Conservation (phyloP, 2,113 vertebrate genomes). For the Hemibagrus wyckioides region DNA sequence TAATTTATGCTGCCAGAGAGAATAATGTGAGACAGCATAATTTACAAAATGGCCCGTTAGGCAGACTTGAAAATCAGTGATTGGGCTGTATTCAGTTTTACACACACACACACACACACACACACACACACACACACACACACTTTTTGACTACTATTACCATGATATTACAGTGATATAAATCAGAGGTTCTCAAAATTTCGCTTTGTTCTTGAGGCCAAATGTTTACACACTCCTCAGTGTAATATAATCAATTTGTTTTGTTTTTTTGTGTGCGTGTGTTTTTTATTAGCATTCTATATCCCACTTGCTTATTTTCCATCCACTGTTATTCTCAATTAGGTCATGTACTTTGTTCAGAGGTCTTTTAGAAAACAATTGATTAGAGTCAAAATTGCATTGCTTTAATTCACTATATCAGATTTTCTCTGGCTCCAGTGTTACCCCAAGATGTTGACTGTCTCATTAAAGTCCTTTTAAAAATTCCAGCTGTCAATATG, state of each 20-base stretch:
- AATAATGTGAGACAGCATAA: neutral
- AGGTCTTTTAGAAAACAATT: neutral
- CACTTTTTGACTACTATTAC: neutral
- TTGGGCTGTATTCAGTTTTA: neutral
- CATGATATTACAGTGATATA: neutral
- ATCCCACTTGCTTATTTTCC: neutral
- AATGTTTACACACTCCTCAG: neutral
- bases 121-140: neutral
- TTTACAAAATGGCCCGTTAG: neutral
- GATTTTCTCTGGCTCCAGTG: neutral
- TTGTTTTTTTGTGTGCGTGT: neutral
- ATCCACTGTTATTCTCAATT: neutral
- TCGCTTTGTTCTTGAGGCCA: neutral
- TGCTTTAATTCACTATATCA: neutral
- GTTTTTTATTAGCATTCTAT: neutral
- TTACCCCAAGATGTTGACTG: neutral
- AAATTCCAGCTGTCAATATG: neutral
- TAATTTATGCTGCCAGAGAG: slow-evolving; percentile 23
- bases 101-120: neutral
- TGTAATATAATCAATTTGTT: neutral
- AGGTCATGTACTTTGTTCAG: neutral
- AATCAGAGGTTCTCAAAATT: neutral
- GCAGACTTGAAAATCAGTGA: neutral
- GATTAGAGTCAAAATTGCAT: neutral
- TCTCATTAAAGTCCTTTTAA: neutral